A percentile compares a stretch with the other conserved stretches of the same genome.
These are phyloP conservation scores for Drosophila kurseongensis DNA, from an alignment of 1,140 invertebrate genomes.

Conservation along the genomic window DNA sequence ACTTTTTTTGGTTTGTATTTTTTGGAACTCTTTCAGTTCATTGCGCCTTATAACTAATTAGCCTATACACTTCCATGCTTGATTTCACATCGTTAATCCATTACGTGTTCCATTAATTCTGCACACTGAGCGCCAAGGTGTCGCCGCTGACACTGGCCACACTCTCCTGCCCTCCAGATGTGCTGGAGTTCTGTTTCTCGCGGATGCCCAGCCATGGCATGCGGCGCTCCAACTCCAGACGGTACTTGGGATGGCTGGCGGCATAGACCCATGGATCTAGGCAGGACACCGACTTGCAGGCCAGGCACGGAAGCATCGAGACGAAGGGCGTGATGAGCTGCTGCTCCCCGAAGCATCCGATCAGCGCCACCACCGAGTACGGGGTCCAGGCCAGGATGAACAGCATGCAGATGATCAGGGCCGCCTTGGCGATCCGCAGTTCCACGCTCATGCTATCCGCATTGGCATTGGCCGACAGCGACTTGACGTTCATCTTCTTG, in stretches of 20 bases:
- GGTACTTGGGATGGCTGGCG: conserved; percentile 91
- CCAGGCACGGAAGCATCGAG: conserved; percentile 90
- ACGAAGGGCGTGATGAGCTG: conserved; percentile 88
- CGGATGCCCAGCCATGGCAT: conserved; percentile 90
- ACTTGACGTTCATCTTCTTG: conserved; percentile 93
- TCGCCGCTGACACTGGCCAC: conserved; percentile 71
- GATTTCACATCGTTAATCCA: conserved; percentile 1
- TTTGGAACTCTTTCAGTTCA: conserved; percentile 77
- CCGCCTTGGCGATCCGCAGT: conserved; percentile 91
- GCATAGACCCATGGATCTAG: conserved; percentile 92
- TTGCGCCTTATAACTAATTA: conserved; percentile 53
- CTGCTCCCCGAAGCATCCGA: conserved; percentile 90
- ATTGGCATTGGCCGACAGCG: conserved; percentile 89
- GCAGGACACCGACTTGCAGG: conserved; percentile 90
- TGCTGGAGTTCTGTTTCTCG: conserved; percentile 77
- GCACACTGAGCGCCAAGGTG: conserved; percentile 68
- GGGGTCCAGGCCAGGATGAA: conserved; percentile 91
- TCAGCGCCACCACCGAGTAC: conserved; percentile 89
- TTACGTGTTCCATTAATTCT: conserved; percentile 37
- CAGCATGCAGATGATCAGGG: conserved; percentile 91
- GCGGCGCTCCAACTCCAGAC: conserved; percentile 88
- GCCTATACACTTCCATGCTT: not conserved
- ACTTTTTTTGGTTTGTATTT: conserved; percentile 74
- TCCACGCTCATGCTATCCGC: conserved; percentile 88
- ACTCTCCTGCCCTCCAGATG: conserved; percentile 57